phyloP scores from a whole-genome alignment of 2,888 invertebrate species.

The Andrena haemorrhoa region DNA sequence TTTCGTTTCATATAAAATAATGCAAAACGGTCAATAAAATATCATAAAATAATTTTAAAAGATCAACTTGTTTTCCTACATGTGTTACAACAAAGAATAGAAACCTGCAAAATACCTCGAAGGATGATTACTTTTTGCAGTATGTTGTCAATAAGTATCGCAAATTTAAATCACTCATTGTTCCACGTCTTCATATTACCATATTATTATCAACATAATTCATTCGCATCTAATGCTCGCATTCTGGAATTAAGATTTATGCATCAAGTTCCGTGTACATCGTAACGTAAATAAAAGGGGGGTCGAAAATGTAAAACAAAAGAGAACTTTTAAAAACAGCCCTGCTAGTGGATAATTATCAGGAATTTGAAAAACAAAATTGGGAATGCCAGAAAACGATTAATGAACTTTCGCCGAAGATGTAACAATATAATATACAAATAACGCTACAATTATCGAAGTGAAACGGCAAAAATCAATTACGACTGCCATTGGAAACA shows the following conservation, averaged over 20 bases:
- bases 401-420: conserved; percentile 36
- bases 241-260: conserved; percentile 63
- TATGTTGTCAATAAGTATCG: conserved; percentile 60
- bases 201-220: conserved; percentile 59
- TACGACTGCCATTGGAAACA: conserved; percentile 80
- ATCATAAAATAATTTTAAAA: conserved; percentile 48
- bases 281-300: conserved; percentile 17
- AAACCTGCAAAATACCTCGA: conserved; percentile 64
- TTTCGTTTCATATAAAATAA: conserved; percentile 52
- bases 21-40: conserved; percentile 55
- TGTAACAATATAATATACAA: conserved; percentile 51
- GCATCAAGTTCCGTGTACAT: conserved; percentile 22
- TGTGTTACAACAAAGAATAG: conserved; percentile 45
- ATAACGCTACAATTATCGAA: conserved; percentile 65
- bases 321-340: conserved; percentile 1
- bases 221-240: conserved; percentile 61
- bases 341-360: conserved; percentile 17
- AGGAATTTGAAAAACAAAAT: conserved; percentile 1
- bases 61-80: conserved; percentile 30
- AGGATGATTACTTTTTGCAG: conserved; percentile 56
- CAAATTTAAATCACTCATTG: conserved; percentile 60
- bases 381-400: conserved; percentile 53
- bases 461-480: conserved; percentile 84
- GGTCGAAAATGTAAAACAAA: conserved; percentile 29
- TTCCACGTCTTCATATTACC: conserved; percentile 44